Base-by-base conservation (phyloP, 1,140 invertebrate genomes). In the Drosophila saltans region DNA sequence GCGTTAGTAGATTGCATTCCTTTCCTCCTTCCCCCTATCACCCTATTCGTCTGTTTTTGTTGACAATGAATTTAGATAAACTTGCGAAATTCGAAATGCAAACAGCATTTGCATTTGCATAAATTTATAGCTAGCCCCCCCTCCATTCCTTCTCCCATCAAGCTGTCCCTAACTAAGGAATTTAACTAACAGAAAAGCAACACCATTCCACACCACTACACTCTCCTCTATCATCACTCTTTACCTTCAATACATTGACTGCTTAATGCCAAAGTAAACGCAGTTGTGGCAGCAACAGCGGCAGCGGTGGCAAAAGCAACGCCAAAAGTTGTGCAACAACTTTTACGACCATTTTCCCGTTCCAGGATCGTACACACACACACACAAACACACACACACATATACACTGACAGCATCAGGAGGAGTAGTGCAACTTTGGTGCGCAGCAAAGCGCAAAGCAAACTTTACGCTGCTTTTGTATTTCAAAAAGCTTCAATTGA, bases 11-110 rank as follows among this genome's bases (percentile, higher is more conserved):
- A 59, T 28, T 33, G 68, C n/a, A 36, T 33, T 40, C 33, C 2
- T 52, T 9, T 36, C 33, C 3, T 36, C 6, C 65, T 61, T n/a
- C 41, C 11, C 41, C 52, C 64, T 52, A 45, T 48, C 26, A 60
- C 43, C 52, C 26, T 39, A 39, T 33, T 10, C 33, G 75, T 75
- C 78, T 85, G 81, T 86, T 86, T 86, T 86, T 86, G 83, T 88
- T 88, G 83, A 86, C 83, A 86, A 88, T 86, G 83, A 88, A 88
- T 86, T 86, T 86, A 86, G 83, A 86, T 86, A 86, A 86, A 86
- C 83, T 86, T 86, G 76, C 59, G 73, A 86, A 86, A 88, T 86
- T 86, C 83, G 76, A 80, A 86, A 75, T 81, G 83, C 83, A 86
- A 86, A 86, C 80, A 88, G 84, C 72, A 88, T 86, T 86, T 79